phyloP scores from a whole-genome alignment of 2,113 vertebrate species.

The Desmodus rotundus region DNA sequence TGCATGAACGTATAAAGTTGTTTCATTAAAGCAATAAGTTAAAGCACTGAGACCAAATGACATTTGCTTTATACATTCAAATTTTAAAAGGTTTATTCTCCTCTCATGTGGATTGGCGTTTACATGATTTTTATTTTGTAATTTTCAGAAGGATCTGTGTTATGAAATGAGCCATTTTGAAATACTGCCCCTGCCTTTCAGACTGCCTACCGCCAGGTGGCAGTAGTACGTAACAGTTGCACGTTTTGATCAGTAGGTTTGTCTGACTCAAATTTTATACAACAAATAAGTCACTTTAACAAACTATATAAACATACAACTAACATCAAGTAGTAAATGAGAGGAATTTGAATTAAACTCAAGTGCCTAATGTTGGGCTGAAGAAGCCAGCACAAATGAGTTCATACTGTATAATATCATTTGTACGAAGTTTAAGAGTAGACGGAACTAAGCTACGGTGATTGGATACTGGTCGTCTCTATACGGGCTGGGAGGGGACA shows the following conservation, averaged over 20 bases:
- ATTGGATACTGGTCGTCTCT: background rate
- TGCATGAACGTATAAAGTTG: background rate
- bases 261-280: background rate
- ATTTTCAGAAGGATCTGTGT: background rate
- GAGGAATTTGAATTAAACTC: background rate
- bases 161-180: constrained; percentile 28
- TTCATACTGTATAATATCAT: background rate
- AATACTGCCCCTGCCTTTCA: constrained; percentile 27
- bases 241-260: background rate
- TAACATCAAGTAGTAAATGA: background rate
- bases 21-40: background rate
- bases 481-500: background rate
- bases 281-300: background rate
- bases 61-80: constrained; percentile 5
- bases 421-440: background rate
- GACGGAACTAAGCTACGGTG: background rate
- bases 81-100: background rate
- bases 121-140: constrained; percentile 10
- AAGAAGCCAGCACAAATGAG: background rate
- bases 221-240: background rate
- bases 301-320: background rate
- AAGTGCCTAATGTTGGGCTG: background rate
- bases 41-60: background rate
- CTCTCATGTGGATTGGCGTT: background rate
- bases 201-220: constrained; percentile 15